Percentiles rank a stretch among this genome's conserved stretches.
These are phyloP conservation scores for Eumerus sabulonum DNA, from an alignment of 2,888 invertebrate genomes.

Conservation along the genomic window DNA sequence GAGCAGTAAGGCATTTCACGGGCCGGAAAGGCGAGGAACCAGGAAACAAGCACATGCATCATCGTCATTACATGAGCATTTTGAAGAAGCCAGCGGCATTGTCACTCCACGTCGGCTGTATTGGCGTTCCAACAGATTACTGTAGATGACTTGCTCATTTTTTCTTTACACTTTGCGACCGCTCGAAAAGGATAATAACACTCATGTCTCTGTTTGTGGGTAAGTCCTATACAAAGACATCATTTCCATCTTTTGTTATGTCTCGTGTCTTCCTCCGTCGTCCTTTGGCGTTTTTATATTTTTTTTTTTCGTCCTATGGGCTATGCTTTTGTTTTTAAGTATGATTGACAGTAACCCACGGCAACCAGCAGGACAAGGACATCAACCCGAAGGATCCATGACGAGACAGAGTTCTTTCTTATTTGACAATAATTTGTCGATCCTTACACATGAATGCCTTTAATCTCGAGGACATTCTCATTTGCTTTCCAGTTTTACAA, in stretches of 20 bases:
- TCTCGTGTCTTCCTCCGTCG: too few relatives aligned
- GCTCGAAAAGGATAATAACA: constrained; percentile 27
- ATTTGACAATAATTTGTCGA: constrained; percentile 10
- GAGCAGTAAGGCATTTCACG: too few relatives aligned
- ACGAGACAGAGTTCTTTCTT: constrained; percentile 1
- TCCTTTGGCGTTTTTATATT: too few relatives aligned
- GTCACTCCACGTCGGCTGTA: too few relatives aligned
- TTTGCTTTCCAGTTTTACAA: constrained; percentile 10
- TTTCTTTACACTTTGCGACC: neutral
- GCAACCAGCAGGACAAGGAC: neutral
- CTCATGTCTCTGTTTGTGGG: neutral
- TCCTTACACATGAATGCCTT: constrained; percentile 16
- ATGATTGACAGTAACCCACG: constrained; percentile 35
- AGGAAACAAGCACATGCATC: neutral
- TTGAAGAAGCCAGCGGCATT: constrained; percentile 1
- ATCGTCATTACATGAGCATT: neutral
- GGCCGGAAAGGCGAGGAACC: too few relatives aligned
- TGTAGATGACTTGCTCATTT: constrained; percentile 41
- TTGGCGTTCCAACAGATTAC: too few relatives aligned
- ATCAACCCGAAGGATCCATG: constrained; percentile 24
- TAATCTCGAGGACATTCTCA: constrained; percentile 7
- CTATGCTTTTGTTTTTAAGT: constrained; percentile 28
- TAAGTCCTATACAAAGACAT: constrained; percentile 25
- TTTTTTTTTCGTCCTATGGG: too few relatives aligned
- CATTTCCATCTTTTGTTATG: constrained; percentile 27